Evolutionary conservation across 2,888 invertebrate genomes (phyloP).

Genomic region (Abscondita cerata): DNA sequence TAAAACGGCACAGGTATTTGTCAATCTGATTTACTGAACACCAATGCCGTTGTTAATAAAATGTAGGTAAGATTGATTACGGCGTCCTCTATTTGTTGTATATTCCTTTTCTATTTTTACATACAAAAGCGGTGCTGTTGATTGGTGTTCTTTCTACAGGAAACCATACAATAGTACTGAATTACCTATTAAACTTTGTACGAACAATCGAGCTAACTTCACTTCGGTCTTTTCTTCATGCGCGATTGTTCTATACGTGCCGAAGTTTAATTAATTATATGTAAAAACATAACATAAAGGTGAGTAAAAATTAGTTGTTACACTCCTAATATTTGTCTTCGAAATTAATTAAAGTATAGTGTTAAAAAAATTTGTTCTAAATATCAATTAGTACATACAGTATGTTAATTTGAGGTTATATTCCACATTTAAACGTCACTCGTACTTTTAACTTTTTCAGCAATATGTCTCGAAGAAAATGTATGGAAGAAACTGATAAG

Average conservation of each 20-base stretch:
- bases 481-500: constrained; percentile 86
- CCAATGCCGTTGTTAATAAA: too few species aligned
- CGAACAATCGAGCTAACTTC: too few species aligned
- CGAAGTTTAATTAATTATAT: constrained; percentile 2
- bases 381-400: background rate
- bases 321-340: background rate
- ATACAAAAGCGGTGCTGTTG: too few species aligned
- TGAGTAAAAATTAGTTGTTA: background rate
- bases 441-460: constrained; percentile 4
- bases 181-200: too few species aligned
- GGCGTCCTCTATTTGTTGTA: too few species aligned
- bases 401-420: constrained; percentile 9
- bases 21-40: too few species aligned
- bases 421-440: background rate
- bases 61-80: too few species aligned
- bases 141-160: too few species aligned
- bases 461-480: constrained; percentile 57
- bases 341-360: background rate
- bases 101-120: too few species aligned
- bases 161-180: too few species aligned
- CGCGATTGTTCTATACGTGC: too few species aligned
- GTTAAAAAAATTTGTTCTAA: background rate
- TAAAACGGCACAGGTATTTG: too few species aligned
- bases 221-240: constrained; percentile 1
- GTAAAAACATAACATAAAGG: constrained; percentile 5